Percentiles rank a stretch among this genome's conserved stretches.
phyloP scores from a whole-genome alignment of 2,888 invertebrate species.

The Thelaira solivaga region DNA sequence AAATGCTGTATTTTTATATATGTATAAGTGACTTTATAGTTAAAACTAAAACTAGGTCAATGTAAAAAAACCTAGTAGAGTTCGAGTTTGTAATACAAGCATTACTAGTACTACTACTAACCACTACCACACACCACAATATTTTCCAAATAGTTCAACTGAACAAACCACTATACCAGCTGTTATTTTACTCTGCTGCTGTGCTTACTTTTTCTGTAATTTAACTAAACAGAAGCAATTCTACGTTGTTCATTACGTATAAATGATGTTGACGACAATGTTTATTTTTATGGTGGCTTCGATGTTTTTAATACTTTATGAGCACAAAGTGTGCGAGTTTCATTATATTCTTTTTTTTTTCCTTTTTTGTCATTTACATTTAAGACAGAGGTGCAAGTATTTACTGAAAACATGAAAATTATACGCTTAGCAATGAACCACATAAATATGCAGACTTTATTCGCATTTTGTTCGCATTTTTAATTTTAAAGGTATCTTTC shows the following conservation, averaged over 20 bases:
- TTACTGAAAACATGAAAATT: neutral
- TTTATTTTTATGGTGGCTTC: slow-evolving; percentile 32
- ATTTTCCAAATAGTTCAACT: slow-evolving; percentile 20
- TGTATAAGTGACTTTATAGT: neutral
- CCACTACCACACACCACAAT: neutral
- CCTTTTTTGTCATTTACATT: no score
- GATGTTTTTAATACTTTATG: slow-evolving; percentile 18
- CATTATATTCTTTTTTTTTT: no score
- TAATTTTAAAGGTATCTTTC: no score
- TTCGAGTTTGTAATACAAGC: slow-evolving; percentile 26
- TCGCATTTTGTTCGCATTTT: neutral
- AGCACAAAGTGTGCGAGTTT: neutral
- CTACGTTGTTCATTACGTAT: slow-evolving; percentile 8
- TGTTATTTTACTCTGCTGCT: neutral
- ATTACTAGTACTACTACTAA: no score
- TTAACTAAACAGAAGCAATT: slow-evolving; percentile 11
- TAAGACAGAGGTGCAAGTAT: neutral
- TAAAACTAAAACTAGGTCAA: slow-evolving; percentile 56
- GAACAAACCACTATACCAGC: neutral
- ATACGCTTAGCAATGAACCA: slow-evolving; percentile 20
- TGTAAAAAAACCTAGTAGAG: slow-evolving; percentile 46
- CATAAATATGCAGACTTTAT: neutral
- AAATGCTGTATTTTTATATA: neutral
- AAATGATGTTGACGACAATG: slow-evolving; percentile 24
- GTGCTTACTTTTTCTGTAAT: neutral